Base-by-base conservation (phyloP, 2,113 vertebrate genomes). In the Coptodon bakossiorum region DNA sequence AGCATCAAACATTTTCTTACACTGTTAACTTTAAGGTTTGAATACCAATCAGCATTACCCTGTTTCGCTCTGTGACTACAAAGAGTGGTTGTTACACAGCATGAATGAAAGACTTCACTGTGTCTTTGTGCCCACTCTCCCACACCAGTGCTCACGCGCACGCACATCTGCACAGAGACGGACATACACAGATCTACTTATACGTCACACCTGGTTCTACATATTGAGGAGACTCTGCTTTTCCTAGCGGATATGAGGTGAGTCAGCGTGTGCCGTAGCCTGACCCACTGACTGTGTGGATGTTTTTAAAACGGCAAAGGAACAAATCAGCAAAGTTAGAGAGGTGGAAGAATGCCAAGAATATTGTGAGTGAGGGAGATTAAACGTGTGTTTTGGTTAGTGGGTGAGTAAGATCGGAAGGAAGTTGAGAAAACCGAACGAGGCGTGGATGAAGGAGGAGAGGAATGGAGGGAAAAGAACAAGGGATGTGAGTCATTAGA, bases 101-200 rank as follows among this genome's bases (percentile, higher is more conserved):
- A 9, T 78, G 90, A 93, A 90, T 95, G 89, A 95, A 95, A 94
- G 93, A 95, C 93, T 89, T 86, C 88, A 93, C 89, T 94, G 93
- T 94, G 94, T 90, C 85, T 91, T 83, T 71, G 87, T 80, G 80
- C 86, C 84, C 82, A 80, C 90, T 82, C 84, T n/a, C 56, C 36
- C 63, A 12, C 81, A 53, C 50, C 52, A 79, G 45, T 24, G n/a
- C 61, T 29, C 29, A 24, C 48, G 45, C 36, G 90, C 82, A 61
- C 84, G 50, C 45, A 78, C 43, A 78, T 14, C 16, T 68, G 73
- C 59, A 89, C 81, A 80, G 13, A 61, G 17, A 86, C 5, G 2
- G 48, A 86, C 48, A 34, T 13, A 22, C 86, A 90, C 90, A 80
- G 76, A 85, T 82, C 6, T 14, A 68, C 89, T 83, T 89, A 93